phyloP scores from a whole-genome alignment of 2,888 invertebrate species.

The Epistrophe eligans region DNA sequence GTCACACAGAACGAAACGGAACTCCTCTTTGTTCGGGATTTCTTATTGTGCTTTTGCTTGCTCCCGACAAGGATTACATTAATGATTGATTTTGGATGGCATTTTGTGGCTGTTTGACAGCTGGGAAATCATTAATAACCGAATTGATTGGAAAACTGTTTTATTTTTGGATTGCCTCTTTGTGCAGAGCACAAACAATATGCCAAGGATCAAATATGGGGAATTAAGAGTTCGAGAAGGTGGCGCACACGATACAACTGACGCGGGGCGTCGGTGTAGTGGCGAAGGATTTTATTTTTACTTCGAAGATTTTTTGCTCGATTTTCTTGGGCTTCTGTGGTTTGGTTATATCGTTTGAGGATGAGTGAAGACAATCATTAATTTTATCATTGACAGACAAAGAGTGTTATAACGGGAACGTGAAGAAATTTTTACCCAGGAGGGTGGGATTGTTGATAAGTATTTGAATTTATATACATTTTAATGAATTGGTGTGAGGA shows the following conservation, averaged over 20 bases:
- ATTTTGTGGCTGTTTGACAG: conserved; percentile 68
- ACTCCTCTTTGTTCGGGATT: conserved; percentile 21
- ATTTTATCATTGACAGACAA: conserved; percentile 49
- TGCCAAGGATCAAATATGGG: conserved; percentile 47
- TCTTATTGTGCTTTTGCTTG: conserved; percentile 48
- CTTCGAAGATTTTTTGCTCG: conserved; percentile 3
- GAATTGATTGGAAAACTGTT: conserved; percentile 67
- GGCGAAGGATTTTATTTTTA: neutral
- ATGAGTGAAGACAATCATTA: conserved; percentile 40
- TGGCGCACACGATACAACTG: neutral
- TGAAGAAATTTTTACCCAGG: conserved; percentile 11
- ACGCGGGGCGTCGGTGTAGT: neutral
- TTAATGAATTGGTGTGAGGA: neutral
- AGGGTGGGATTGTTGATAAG: neutral
- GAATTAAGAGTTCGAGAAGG: conserved; percentile 57
- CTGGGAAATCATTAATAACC: conserved; percentile 65
- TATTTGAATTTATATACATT: conserved; percentile 22
- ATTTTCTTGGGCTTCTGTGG: conserved; percentile 1
- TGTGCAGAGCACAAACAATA: conserved; percentile 44
- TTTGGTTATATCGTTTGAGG: conserved; percentile 30
- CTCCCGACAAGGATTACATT: conserved; percentile 69
- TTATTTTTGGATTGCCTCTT: conserved; percentile 45
- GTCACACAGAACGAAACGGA: conserved; percentile 52
- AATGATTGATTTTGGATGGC: conserved; percentile 72
- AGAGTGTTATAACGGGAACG: conserved; percentile 44